A percentile compares a stretch with the other conserved stretches of the same genome.
Conservation (phyloP, 2,113 vertebrate species). For the Xenopus tropicalis region UCB_Xtro_10.0 CM004450.2:115110501-115111000, state of each 20-base stretch:
- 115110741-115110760: background rate
- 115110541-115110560: no score
- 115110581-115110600: no score
- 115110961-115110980: constrained; percentile 18
- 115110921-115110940: constrained; percentile 8
- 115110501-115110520: no score
- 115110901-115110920: constrained; percentile 7
- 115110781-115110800: constrained; percentile 26
- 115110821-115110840: constrained; percentile 24
- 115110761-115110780: constrained; percentile 8
- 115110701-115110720: no score
- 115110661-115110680: no score
- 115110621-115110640: no score
- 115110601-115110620: no score
- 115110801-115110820: constrained; percentile 2
- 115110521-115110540: no score
- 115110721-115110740: no score
- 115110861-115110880: constrained; percentile 22
- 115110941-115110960: constrained; percentile 17
- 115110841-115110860: background rate
- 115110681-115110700: no score
- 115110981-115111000: background rate
- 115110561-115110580: no score
- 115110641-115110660: no score
- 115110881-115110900: constrained; percentile 19